Conservation (phyloP, 1,140 invertebrate species). For the Amphibalanus amphitrite region DNA sequence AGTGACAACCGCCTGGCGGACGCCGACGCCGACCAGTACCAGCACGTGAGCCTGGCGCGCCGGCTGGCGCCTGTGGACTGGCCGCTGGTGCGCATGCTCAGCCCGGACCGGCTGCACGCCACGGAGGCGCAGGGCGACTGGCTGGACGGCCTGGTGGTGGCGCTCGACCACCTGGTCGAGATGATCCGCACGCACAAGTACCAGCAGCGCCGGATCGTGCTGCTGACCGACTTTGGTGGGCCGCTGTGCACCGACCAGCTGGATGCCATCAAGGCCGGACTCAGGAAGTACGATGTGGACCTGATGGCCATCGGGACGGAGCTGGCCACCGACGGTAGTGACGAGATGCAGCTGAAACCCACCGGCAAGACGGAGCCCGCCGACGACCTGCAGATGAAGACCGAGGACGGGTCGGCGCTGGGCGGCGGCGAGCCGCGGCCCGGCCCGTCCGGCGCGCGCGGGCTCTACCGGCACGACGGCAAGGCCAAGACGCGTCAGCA, state of each 20-base stretch:
- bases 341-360: too few relatives aligned
- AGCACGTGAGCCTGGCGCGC: constrained; percentile 26
- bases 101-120: constrained; percentile 26
- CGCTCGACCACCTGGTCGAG: constrained; percentile 28
- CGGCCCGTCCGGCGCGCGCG: background rate
- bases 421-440: background rate
- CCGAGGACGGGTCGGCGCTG: background rate
- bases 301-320: constrained; percentile 25
- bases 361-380: too few relatives aligned
- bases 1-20: constrained; percentile 30
- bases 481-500: constrained; percentile 27
- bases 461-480: constrained; percentile 7
- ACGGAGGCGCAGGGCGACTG: constrained; percentile 27
- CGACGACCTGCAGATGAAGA: background rate
- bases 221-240: constrained; percentile 27
- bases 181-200: constrained; percentile 11
- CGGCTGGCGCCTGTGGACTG: constrained; percentile 27
- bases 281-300: constrained; percentile 25
- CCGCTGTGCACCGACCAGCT: constrained; percentile 28
- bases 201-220: constrained; percentile 18
- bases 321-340: background rate
- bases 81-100: constrained; percentile 23
- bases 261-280: constrained; percentile 24
- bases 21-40: constrained; percentile 22
- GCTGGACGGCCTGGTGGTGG: constrained; percentile 33